Conservation (phyloP, 1,140 invertebrate genomes). For the Neodiprion virginianus region DNA sequence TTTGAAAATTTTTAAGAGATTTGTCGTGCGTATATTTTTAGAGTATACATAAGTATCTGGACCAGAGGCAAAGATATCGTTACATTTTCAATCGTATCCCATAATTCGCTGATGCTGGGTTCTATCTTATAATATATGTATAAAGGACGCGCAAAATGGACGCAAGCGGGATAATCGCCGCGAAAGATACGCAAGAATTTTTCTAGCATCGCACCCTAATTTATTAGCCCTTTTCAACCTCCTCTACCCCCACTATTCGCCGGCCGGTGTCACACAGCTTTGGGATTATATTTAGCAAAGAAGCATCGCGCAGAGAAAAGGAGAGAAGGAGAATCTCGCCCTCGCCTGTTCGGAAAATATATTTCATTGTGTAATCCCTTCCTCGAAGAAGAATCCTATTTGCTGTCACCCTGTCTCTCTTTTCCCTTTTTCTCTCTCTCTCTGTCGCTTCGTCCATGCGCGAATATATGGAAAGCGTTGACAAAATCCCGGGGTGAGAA, state of each 20-base stretch:
- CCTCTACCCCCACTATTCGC: neutral
- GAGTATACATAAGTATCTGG: too few relatives aligned
- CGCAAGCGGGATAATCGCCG: conserved; percentile 26
- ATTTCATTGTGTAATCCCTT: conserved; percentile 58
- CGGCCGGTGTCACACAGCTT: conserved; percentile 38
- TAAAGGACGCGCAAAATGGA: neutral
- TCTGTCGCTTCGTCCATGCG: too few relatives aligned
- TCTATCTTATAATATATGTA: too few relatives aligned
- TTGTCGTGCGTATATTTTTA: too few relatives aligned
- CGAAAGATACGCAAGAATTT: conserved; percentile 41
- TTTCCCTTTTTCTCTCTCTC: too few relatives aligned
- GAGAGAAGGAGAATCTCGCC: conserved; percentile 22
- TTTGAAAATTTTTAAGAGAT: too few relatives aligned
- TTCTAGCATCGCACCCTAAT: conserved; percentile 43
- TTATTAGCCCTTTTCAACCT: conserved; percentile 32
- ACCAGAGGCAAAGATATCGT: too few relatives aligned
- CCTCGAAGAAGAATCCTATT: conserved; percentile 35
- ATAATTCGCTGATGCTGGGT: too few relatives aligned
- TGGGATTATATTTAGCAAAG: conserved; percentile 45
- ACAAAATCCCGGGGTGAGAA: too few relatives aligned
- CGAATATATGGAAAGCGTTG: too few relatives aligned
- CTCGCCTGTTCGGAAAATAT: conserved; percentile 43
- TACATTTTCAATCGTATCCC: too few relatives aligned
- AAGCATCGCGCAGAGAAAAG: conserved; percentile 30
- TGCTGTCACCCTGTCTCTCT: neutral